Evolutionary conservation across 2,113 vertebrate genomes (phyloP).

Genomic region (Rhombomys opimus): DNA sequence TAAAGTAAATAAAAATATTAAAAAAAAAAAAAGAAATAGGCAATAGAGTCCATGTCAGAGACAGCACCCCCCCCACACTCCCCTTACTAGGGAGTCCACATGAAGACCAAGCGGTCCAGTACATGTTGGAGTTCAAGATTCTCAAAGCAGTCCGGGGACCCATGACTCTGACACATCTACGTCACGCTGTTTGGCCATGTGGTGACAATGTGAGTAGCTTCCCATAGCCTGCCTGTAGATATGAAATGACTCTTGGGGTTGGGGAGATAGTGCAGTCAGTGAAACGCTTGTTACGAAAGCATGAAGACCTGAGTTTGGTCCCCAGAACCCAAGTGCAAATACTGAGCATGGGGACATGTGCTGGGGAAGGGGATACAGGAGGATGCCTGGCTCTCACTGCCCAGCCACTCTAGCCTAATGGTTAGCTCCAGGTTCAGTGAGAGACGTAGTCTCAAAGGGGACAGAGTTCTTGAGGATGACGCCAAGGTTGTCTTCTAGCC

Average conservation of each 20-base stretch:
- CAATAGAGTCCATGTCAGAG: no score
- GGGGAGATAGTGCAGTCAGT: background rate
- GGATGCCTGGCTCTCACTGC: no score
- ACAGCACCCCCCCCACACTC: no score
- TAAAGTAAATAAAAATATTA: background rate
- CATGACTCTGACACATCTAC: background rate
- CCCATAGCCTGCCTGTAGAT: background rate
- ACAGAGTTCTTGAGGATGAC: background rate
- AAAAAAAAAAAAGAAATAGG: no score
- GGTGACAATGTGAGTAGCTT: background rate
- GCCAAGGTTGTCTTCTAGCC: background rate
- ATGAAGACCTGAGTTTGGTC: no score
- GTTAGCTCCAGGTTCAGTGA: background rate
- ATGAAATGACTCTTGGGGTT: background rate
- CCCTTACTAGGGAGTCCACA: no score
- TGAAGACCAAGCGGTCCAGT: no score
- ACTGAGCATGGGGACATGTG: background rate
- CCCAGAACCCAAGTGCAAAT: background rate
- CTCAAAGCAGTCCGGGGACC: background rate
- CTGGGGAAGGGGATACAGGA: no score
- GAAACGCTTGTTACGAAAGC: background rate
- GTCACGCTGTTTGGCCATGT: no score
- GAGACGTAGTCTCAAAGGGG: background rate
- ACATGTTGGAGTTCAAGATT: constrained; percentile 5
- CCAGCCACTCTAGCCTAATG: no score